Evolutionary conservation across 2,113 vertebrate species (phyloP).

Genomic region (Cyanoliseus patagonus): DNA sequence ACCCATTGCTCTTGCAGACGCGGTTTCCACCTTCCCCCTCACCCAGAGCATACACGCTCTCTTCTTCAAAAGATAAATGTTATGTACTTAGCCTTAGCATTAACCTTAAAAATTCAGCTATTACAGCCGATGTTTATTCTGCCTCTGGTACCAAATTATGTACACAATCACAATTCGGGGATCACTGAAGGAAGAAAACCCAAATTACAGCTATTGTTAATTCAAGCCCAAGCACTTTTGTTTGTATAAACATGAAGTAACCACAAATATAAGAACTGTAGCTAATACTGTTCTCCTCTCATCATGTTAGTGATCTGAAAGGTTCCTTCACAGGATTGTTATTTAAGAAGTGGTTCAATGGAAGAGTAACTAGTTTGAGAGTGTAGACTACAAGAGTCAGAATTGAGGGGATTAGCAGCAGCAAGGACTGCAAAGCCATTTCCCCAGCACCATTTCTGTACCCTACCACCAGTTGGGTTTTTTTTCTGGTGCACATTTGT

Average conservation of each 20-base stretch:
- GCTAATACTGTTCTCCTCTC: neutral
- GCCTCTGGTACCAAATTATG: conserved; percentile 1
- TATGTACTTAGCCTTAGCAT: conserved; percentile 4
- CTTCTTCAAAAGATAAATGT: neutral
- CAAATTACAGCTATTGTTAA: conserved; percentile 4
- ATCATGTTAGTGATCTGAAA: neutral
- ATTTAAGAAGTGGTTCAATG: neutral
- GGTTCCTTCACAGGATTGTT: conserved; percentile 34
- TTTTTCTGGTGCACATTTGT: neutral
- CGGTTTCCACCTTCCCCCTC: neutral
- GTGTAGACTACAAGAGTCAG: neutral
- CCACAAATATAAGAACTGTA: neutral
- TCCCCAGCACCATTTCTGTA: neutral
- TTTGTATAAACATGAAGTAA: neutral
- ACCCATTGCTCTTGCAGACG: conserved; percentile 27
- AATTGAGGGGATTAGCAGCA: neutral
- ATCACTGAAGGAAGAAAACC: neutral
- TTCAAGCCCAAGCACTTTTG: neutral
- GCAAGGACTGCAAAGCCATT: neutral
- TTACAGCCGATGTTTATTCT: conserved; percentile 18
- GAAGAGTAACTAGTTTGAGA: neutral
- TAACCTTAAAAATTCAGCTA: conserved; percentile 38
- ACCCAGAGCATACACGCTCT: neutral
- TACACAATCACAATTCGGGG: neutral
- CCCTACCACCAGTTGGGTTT: neutral